Evolutionary conservation across 2,113 vertebrate genomes (phyloP).

Genomic region (Lophura nycthemera): DNA sequence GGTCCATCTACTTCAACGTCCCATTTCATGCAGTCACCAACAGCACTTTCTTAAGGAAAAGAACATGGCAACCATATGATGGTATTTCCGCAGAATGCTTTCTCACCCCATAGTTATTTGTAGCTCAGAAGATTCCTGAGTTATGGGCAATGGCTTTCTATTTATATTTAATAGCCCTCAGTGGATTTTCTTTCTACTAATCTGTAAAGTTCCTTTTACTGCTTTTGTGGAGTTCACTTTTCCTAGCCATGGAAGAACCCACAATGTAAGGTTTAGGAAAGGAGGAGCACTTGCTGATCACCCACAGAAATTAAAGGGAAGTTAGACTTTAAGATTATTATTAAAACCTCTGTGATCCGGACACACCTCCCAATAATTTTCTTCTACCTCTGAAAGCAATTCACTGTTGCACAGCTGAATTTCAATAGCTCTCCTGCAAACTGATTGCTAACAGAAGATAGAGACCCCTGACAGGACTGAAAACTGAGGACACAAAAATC

Average conservation of each 20-base stretch:
- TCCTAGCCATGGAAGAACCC: not conserved
- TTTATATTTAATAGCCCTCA: not conserved
- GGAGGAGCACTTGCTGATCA: not conserved
- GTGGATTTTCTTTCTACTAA: not conserved
- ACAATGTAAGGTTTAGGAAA: not conserved
- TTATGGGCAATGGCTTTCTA: not conserved
- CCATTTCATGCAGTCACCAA: not conserved
- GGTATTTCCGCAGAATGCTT: not conserved
- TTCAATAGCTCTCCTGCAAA: not conserved
- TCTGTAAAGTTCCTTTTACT: not conserved
- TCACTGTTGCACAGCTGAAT: not conserved
- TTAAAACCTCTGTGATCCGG: not conserved
- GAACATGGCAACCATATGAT: not conserved
- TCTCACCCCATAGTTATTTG: not conserved
- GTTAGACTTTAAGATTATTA: not conserved
- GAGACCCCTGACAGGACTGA: not conserved
- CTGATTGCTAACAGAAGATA: not conserved
- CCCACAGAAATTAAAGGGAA: not conserved
- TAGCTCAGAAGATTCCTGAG: not conserved
- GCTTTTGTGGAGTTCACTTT: accelerated
- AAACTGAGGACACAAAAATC: not conserved
- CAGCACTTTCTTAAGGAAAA: not conserved
- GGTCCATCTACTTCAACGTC: not conserved
- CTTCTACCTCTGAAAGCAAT: not conserved
- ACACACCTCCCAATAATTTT: not conserved